These are phyloP conservation scores for Gymnothorax reevesii DNA, from an alignment of 2,797 vertebrate species.

Conservation along the genomic window DNA sequence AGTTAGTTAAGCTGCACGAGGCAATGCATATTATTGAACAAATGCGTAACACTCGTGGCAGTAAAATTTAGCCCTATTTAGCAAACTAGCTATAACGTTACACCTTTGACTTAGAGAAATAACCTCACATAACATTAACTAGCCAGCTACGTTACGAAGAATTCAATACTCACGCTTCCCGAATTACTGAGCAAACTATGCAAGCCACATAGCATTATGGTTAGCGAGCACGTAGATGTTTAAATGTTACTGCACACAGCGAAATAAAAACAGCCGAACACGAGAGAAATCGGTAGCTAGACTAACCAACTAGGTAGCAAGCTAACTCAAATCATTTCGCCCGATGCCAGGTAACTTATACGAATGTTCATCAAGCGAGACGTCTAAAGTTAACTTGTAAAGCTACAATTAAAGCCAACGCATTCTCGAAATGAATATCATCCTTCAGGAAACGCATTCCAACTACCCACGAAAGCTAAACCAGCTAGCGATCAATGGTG, in stretches of 20 bases:
- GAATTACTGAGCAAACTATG: background rate
- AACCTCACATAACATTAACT: background rate
- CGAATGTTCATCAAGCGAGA: background rate
- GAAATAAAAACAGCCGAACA: background rate
- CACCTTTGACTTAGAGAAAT: too few relatives aligned
- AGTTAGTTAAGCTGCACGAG: background rate
- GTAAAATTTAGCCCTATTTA: background rate
- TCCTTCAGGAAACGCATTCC: background rate
- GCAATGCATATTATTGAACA: background rate
- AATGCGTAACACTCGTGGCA: background rate
- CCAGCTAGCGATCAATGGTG: background rate
- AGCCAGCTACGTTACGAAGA: background rate
- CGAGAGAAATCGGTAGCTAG: background rate
- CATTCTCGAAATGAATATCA: background rate
- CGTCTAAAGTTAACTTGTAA: background rate
- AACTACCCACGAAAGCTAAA: constrained; percentile 32
- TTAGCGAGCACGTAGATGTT: background rate
- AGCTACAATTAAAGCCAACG: background rate
- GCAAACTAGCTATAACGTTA: too few relatives aligned
- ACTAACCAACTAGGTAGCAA: too few relatives aligned
- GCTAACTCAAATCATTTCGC: background rate
- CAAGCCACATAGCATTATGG: background rate
- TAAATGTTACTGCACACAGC: background rate
- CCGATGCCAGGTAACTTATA: background rate
- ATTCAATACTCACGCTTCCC: background rate